Evolutionary conservation across 2,113 vertebrate genomes (phyloP).

Genomic region (Engystomops pustulosus): DNA sequence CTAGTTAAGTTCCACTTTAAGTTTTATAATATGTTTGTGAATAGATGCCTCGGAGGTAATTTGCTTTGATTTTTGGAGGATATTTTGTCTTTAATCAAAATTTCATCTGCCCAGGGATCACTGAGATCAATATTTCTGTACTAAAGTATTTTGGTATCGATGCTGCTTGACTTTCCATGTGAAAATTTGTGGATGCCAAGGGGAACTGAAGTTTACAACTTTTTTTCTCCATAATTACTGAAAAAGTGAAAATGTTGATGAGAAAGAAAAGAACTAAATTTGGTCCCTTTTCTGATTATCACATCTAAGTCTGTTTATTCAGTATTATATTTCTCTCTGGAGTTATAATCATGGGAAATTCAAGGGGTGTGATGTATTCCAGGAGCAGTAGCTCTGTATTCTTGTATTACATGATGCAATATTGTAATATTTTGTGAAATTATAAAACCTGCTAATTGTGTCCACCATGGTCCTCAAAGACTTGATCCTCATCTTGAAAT

Average conservation of each 20-base stretch:
- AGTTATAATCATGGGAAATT: neutral
- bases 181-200: constrained; percentile 52
- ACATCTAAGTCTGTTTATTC: neutral
- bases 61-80: constrained; percentile 54
- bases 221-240: constrained; percentile 39
- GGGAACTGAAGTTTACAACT: constrained; percentile 56
- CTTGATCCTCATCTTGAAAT: no score
- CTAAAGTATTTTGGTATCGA: constrained; percentile 57
- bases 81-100: constrained; percentile 60
- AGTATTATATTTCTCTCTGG: neutral
- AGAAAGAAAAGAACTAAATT: constrained; percentile 1
- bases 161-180: constrained; percentile 41
- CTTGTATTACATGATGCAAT: neutral
- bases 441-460: no score
- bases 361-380: no score
- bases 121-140: constrained; percentile 57
- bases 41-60: constrained; percentile 51
- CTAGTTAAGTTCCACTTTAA: constrained; percentile 13
- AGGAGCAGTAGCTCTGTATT: neutral
- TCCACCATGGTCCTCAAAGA: no score
- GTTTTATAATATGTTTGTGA: constrained; percentile 47
- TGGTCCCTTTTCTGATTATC: neutral
- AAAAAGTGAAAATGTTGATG: constrained; percentile 1
- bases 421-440: neutral
- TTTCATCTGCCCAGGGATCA: constrained; percentile 44